A percentile compares a stretch with the other conserved stretches of the same genome.
Evolutionary conservation across 2,797 vertebrate species (phyloP).

Genomic region (Notolepis coatsorum): DNA sequence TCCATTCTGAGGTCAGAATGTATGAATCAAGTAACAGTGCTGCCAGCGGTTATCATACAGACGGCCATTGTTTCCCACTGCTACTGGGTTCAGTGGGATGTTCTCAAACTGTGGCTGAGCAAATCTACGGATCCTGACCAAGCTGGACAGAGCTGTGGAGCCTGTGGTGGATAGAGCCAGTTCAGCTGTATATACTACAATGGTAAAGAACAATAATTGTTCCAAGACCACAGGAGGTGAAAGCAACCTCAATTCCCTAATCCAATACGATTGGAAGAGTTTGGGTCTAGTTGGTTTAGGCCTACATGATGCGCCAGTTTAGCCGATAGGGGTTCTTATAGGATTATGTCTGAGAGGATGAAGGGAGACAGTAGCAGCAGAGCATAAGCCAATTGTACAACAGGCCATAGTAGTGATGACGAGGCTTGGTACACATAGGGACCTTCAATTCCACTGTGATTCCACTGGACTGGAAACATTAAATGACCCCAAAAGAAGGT

Average conservation of each 20-base stretch:
- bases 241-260: not conserved
- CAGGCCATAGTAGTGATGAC: constrained; percentile 13
- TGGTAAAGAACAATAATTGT: not conserved
- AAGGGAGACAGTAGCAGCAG: constrained; percentile 45
- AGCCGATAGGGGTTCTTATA: constrained; percentile 45
- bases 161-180: constrained; percentile 3
- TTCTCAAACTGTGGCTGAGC: constrained; percentile 46
- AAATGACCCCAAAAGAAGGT: not conserved
- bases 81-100: constrained; percentile 49
- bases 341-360: constrained; percentile 74
- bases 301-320: constrained; percentile 8
- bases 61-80: constrained; percentile 71
- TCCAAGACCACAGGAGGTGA: not conserved
- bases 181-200: constrained; percentile 8
- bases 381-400: constrained; percentile 73
- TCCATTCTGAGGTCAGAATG: constrained; percentile 66
- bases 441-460: constrained; percentile 29
- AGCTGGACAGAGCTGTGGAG: constrained; percentile 11
- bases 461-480: not conserved
- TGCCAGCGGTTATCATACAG: constrained; percentile 66
- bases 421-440: constrained; percentile 7
- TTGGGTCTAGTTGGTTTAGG: not conserved
- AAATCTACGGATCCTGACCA: constrained; percentile 38
- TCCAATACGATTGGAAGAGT: constrained; percentile 4
- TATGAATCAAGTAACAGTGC: constrained; percentile 74